These are phyloP conservation scores for Tachina grossa DNA, from an alignment of 2,888 invertebrate genomes.

Conservation along the genomic window DNA sequence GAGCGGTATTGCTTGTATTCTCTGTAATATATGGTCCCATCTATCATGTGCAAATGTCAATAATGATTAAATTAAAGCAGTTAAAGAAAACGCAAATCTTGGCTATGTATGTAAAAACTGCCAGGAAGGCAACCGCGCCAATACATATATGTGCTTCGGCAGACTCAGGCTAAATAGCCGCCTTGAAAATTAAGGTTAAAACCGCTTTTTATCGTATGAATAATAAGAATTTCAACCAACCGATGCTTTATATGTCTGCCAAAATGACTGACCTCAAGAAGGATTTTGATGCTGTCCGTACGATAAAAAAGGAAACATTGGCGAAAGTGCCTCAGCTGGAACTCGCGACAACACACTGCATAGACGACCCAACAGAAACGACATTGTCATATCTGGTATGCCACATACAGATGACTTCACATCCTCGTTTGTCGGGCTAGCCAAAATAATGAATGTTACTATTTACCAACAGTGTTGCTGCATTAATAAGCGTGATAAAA, in stretches of 20 bases:
- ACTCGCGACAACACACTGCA: neutral
- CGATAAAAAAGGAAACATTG: neutral
- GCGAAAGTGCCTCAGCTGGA: slow-evolving; percentile 2
- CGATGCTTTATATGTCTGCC: neutral
- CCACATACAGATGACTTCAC: neutral
- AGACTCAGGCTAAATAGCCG: neutral
- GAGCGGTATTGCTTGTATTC: too few relatives aligned
- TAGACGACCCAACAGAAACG: neutral
- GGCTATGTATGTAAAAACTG: too few relatives aligned
- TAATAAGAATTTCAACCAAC: neutral
- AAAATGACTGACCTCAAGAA: slow-evolving; percentile 4
- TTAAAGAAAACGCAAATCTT: too few relatives aligned
- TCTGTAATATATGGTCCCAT: too few relatives aligned
- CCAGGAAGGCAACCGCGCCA: too few relatives aligned
- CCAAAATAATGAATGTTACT: neutral
- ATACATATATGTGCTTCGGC: neutral
- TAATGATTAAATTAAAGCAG: too few relatives aligned
- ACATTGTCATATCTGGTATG: slow-evolving; percentile 8
- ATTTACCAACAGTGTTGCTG: too few relatives aligned
- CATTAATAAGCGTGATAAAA: neutral
- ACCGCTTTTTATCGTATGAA: neutral
- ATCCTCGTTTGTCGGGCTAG: neutral
- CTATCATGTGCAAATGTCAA: too few relatives aligned
- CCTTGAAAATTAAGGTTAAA: neutral
- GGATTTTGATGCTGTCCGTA: neutral